phyloP scores from a whole-genome alignment of 2,113 vertebrate genomes.

The Machaerirhynchus nigripectus region DNA sequence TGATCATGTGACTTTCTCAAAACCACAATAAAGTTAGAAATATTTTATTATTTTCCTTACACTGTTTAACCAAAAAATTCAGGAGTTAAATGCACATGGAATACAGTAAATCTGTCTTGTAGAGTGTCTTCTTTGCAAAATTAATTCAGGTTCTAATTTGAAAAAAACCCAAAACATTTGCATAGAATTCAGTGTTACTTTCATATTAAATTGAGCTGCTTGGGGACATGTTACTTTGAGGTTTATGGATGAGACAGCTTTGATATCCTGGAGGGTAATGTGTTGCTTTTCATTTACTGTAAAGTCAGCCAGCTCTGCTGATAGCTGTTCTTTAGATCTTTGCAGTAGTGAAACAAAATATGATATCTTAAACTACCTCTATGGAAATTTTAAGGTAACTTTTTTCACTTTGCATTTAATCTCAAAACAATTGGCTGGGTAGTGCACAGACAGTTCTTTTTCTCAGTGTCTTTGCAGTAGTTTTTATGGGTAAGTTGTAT shows the following conservation, averaged over 20 bases:
- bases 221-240: background rate
- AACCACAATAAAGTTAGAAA: background rate
- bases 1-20: background rate
- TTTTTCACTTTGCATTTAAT: background rate
- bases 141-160: background rate
- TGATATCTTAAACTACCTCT: background rate
- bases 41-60: background rate
- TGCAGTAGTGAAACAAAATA: background rate
- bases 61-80: background rate
- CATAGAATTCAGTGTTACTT: background rate
- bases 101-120: background rate
- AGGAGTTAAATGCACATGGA: background rate
- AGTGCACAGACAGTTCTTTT: background rate
- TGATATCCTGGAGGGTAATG: background rate
- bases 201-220: background rate
- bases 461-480: background rate
- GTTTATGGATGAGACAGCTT: background rate
- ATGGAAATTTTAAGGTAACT: background rate
- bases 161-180: rapidly evolving
- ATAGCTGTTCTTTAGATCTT: background rate
- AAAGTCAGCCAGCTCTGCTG: background rate
- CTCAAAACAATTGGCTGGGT: background rate
- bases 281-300: background rate
- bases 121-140: background rate
- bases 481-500: background rate